A percentile compares a stretch with the other conserved stretches of the same genome.
Conservation (phyloP, 2,797 vertebrate genomes). For the Rhinoraja longicauda region DNA sequence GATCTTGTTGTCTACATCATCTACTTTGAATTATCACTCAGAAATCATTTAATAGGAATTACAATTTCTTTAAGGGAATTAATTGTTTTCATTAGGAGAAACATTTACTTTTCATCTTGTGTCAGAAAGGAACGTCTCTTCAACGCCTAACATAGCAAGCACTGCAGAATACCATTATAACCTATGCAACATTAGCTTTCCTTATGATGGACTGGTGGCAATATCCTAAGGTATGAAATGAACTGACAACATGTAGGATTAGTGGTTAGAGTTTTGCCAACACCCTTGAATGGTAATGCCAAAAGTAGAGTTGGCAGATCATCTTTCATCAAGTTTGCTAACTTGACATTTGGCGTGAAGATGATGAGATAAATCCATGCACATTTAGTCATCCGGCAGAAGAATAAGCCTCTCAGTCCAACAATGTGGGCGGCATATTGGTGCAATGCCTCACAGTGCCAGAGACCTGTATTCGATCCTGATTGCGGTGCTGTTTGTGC, state of each 20-base stretch:
- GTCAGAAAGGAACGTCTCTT: background rate
- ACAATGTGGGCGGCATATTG: too few species aligned
- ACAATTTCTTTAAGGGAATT: background rate
- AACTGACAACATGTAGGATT: background rate
- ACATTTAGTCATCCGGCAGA: too few species aligned
- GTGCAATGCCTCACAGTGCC: too few species aligned
- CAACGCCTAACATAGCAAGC: background rate
- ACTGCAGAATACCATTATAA: background rate
- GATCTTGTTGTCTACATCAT: background rate
- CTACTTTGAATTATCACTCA: background rate
- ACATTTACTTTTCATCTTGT: background rate
- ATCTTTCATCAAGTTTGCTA: background rate
- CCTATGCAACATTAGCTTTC: background rate
- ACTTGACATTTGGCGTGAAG: background rate
- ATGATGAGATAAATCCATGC: background rate
- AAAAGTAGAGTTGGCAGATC: background rate
- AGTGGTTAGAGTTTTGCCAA: background rate
- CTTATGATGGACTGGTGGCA: background rate
- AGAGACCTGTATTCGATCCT: too few species aligned
- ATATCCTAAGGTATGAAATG: background rate
- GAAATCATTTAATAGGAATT: background rate
- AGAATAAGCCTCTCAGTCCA: too few species aligned
- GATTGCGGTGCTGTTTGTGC: too few species aligned
- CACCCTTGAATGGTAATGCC: background rate
- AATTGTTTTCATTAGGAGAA: background rate